Percentiles rank a stretch among this genome's conserved stretches.
Evolutionary conservation across 2,113 vertebrate species (phyloP).

Genomic region (Grus americana): DNA sequence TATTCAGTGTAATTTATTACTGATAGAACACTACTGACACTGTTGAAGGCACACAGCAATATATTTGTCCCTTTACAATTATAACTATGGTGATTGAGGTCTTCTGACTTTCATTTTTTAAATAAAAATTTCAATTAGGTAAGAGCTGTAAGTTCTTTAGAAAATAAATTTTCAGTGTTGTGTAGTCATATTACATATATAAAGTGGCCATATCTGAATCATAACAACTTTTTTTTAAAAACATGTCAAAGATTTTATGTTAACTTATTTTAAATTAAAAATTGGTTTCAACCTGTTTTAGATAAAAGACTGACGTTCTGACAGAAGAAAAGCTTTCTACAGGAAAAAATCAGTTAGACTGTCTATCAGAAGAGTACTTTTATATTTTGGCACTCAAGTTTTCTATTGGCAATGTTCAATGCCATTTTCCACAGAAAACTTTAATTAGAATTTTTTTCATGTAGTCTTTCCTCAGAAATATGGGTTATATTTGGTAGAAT

Average conservation of each 20-base stretch:
- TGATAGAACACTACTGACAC: background rate
- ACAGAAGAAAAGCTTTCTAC: background rate
- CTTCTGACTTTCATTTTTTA: background rate
- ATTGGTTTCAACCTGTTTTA: background rate
- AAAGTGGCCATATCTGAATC: background rate
- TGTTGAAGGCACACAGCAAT: background rate
- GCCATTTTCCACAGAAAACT: background rate
- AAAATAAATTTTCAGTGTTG: background rate
- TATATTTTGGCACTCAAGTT: background rate
- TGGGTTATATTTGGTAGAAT: background rate
- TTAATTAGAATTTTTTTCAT: background rate
- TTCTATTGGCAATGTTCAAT: background rate
- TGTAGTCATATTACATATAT: background rate
- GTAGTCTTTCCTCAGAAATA: background rate
- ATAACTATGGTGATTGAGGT: background rate
- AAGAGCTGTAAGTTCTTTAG: background rate
- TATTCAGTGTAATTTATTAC: background rate
- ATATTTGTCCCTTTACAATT: background rate
- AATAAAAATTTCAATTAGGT: background rate
- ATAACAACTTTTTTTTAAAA: background rate
- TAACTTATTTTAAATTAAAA: background rate
- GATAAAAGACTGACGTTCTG: background rate
- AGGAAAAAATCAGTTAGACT: background rate
- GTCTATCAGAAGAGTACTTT: background rate
- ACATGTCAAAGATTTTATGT: background rate